Base-by-base conservation (phyloP, 2,888 invertebrate genomes). In the Strigamia crassipes region DNA sequence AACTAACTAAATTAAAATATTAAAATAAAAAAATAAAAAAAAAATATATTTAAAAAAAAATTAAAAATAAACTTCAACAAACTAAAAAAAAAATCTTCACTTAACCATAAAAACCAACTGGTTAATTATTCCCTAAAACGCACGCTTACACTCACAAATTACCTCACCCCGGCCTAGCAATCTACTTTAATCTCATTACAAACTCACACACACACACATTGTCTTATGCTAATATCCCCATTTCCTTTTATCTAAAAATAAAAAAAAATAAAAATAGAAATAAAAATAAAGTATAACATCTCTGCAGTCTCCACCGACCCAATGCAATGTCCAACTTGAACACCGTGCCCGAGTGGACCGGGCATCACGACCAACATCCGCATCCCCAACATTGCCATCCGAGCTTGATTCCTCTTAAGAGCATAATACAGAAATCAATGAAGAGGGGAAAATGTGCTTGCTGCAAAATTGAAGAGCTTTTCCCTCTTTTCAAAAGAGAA, bases 401-500 rank as follows among this genome's bases (percentile, higher is more conserved):
- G 73, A 73, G 73, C 73, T 73, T 73, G 73, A 73, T 73, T 73
- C 73, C 73, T 73, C 73, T 73, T 73, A 73, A 73, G 73, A 73
- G 73, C 73, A 73, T 73, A 73, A 73, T 73, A 73, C 73, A 73
- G 73, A 73, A 73, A 73, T 73, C 73, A 73, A 73, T 73, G 73
- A 73, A 73, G 73, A 73, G 73, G 73, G 73, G 73, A 73, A 73
- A 73, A 73, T 73, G 73, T 73, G 73, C 73, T 73, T 73, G 73
- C 73, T 73, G 73, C 73, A 73, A 73, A 73, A 73, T 73, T 73
- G 73, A 73, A 73, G 73, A 73, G 73, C 73, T 73, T 73, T 73
- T 73, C 73, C 73, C 73, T 73, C 73, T 73, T 73, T 73, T 73
- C 73, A 73, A 73, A 73, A 73, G 73, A 73, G 73, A 73, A 73